A percentile compares a stretch with the other conserved stretches of the same genome.
Evolutionary conservation across 2,113 vertebrate species (phyloP).

Genomic region (Oreochromis niloticus): DNA sequence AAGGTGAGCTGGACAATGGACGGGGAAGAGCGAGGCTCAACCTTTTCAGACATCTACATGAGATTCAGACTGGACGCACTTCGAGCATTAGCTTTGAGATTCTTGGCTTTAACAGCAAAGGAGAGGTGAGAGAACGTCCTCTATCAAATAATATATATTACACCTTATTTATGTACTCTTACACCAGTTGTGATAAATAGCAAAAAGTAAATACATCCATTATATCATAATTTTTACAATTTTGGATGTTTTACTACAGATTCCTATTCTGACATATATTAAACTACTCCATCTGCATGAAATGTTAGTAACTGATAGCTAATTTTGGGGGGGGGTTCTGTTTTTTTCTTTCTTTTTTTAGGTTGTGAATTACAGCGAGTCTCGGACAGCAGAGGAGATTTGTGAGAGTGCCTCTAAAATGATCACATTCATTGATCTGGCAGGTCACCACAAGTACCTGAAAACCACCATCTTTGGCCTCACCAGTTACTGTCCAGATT

Average conservation of each 20-base stretch:
- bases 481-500: slow-evolving; percentile 97
- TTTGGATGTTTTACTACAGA: background rate
- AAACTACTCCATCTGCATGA: background rate
- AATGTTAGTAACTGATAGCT: background rate
- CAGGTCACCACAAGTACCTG: slow-evolving; percentile 97
- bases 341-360: slow-evolving; percentile 24
- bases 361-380: slow-evolving; percentile 99
- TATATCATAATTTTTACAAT: background rate
- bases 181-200: background rate
- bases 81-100: slow-evolving; percentile 99
- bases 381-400: slow-evolving; percentile 94
- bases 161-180: background rate
- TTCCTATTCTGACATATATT: background rate
- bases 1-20: slow-evolving; percentile 97
- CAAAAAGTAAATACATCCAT: background rate
- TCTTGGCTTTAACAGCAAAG: slow-evolving; percentile 96
- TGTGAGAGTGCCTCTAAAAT: slow-evolving; percentile 99
- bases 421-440: slow-evolving; percentile 99
- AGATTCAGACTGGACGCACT: slow-evolving; percentile 95
- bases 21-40: slow-evolving; percentile 93
- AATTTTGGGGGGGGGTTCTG: background rate
- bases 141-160: background rate
- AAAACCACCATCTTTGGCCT: slow-evolving; percentile 99
- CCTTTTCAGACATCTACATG: slow-evolving; percentile 96
- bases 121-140: slow-evolving; percentile 79